phyloP scores from a whole-genome alignment of 1,140 invertebrate species.

The Caenorhabditis inopinata region DNA sequence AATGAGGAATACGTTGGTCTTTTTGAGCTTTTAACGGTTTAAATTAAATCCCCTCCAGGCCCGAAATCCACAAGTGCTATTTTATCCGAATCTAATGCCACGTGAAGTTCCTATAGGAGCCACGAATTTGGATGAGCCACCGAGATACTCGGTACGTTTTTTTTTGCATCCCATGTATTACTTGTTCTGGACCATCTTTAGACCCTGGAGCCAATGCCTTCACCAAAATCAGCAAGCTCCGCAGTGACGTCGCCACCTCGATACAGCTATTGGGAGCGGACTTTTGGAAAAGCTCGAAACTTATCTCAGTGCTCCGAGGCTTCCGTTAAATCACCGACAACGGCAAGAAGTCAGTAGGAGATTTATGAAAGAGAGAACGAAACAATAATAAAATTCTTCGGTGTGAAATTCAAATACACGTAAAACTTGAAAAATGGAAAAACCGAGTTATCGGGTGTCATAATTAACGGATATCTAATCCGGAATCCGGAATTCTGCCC shows the following conservation, averaged over 20 bases:
- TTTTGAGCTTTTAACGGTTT: no score
- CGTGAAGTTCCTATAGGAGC: background rate
- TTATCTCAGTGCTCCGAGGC: background rate
- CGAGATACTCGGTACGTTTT: constrained; percentile 5
- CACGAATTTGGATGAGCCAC: constrained; percentile 1
- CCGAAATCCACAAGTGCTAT: background rate
- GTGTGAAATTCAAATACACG: background rate
- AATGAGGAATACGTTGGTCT: background rate
- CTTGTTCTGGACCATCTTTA: background rate
- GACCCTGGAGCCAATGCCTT: background rate
- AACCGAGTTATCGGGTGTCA: no score
- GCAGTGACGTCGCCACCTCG: background rate
- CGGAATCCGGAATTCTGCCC: no score
- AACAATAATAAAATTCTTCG: background rate
- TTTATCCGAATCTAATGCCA: background rate
- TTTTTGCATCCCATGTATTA: background rate
- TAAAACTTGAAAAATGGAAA: background rate
- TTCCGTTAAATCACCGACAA: background rate
- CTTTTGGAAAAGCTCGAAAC: background rate
- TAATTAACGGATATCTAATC: no score
- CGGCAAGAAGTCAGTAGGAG: background rate
- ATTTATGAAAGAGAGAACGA: background rate
- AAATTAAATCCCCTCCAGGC: no score
- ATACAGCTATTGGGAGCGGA: constrained; percentile 6
- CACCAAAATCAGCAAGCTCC: background rate